A percentile compares a stretch with the other conserved stretches of the same genome.
These are phyloP conservation scores for Rosalia funebris DNA, from an alignment of 2,888 invertebrate genomes.

Conservation along the genomic window DNA sequence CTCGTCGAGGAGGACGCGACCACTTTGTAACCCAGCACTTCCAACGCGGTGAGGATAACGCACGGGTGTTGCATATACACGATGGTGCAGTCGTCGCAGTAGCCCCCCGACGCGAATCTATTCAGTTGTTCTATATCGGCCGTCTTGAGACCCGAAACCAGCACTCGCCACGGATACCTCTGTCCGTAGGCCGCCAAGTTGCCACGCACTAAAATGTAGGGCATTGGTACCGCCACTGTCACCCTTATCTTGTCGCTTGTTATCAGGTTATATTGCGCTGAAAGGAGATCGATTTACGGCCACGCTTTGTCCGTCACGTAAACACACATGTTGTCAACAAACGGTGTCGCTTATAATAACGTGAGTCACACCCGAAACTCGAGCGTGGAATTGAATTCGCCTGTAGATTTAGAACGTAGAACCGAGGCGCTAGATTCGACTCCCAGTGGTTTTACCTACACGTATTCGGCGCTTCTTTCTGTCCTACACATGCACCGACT, in stretches of 20 bases:
- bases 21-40: slow-evolving; percentile 88
- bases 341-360: background rate
- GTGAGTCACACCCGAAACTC: background rate
- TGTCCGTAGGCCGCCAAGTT: slow-evolving; percentile 88
- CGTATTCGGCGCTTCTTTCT: too few relatives aligned
- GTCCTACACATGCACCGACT: too few relatives aligned
- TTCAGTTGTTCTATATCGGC: slow-evolving; percentile 85
- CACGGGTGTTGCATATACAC: slow-evolving; percentile 89
- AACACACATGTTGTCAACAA: background rate
- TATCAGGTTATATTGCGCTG: slow-evolving; percentile 2
- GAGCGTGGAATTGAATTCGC: too few relatives aligned
- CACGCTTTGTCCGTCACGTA: background rate
- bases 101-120: slow-evolving; percentile 85
- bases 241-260: slow-evolving; percentile 4
- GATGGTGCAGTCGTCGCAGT: slow-evolving; percentile 85
- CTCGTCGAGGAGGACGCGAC: slow-evolving; percentile 88
- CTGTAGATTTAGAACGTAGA: too few relatives aligned
- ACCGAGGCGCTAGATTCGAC: too few relatives aligned
- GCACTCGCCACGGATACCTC: slow-evolving; percentile 87
- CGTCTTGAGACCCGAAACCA: slow-evolving; percentile 87
- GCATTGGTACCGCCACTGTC: slow-evolving; percentile 68
- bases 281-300: background rate
- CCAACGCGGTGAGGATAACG: slow-evolving; percentile 85
- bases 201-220: slow-evolving; percentile 90
- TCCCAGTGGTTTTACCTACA: too few relatives aligned